Conservation (phyloP, 2,797 vertebrate species). For the Poeciliopsis turneri region DNA sequence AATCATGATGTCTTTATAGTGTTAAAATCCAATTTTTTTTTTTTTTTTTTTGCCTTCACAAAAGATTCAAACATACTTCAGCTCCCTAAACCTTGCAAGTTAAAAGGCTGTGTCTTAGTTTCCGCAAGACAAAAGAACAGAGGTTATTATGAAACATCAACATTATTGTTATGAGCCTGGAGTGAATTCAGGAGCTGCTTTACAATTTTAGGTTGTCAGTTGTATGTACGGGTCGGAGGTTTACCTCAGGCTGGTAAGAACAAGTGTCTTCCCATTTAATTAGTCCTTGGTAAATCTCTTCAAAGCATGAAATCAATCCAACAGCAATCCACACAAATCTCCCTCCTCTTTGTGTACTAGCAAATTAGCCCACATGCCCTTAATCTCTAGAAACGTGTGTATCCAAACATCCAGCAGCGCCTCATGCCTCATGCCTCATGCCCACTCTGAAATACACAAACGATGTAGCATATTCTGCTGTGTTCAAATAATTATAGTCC, state of each 20-base stretch:
- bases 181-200: background rate
- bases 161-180: background rate
- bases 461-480: background rate
- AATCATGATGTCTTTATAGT: background rate
- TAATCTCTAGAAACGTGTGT: slow-evolving; percentile 46
- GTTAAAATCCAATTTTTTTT: background rate
- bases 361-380: slow-evolving; percentile 60
- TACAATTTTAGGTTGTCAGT: slow-evolving; percentile 12
- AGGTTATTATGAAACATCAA: background rate
- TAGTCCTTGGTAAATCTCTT: slow-evolving; percentile 74
- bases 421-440: slow-evolving; percentile 5
- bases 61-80: background rate
- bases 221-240: slow-evolving; percentile 24
- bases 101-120: background rate
- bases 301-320: slow-evolving; percentile 58
- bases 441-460: slow-evolving; percentile 11
- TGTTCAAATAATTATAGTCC: background rate
- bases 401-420: slow-evolving; percentile 14
- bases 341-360: slow-evolving; percentile 17
- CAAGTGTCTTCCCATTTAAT: slow-evolving; percentile 71
- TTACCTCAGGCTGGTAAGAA: slow-evolving; percentile 38
- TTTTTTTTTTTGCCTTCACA: background rate
- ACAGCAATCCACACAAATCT: slow-evolving; percentile 73
- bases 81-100: background rate
- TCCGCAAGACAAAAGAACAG: background rate